Percentiles rank a stretch among this genome's conserved stretches.
These are phyloP conservation scores for Junco hyemalis DNA, from an alignment of 2,113 vertebrate genomes.

Conservation along the genomic window DNA sequence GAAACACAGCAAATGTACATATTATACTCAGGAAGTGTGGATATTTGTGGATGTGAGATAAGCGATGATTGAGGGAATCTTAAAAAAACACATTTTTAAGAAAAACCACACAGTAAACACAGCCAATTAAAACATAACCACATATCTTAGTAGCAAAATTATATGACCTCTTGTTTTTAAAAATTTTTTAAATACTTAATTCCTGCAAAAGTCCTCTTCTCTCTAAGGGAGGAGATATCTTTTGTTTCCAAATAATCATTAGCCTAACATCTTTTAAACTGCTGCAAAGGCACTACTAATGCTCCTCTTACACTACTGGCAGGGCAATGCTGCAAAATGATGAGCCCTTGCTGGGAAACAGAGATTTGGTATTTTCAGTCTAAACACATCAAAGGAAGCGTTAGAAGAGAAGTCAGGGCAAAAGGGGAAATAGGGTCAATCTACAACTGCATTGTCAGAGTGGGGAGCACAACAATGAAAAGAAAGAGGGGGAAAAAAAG, in stretches of 20 bases:
- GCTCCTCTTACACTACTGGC: background rate
- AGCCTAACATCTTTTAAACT: background rate
- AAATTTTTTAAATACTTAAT: background rate
- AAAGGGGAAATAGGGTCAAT: conserved; percentile 10
- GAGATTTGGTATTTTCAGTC: conserved; percentile 5
- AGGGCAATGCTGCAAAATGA: background rate
- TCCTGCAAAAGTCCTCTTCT: background rate
- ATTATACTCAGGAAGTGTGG: conserved; percentile 64
- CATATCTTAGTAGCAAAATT: conserved; percentile 36
- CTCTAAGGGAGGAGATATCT: background rate
- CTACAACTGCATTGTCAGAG: background rate
- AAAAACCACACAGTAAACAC: conserved; percentile 39
- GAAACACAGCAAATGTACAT: conserved; percentile 59
- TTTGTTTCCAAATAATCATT: background rate
- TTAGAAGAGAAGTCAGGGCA: background rate
- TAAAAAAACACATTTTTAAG: conserved; percentile 48
- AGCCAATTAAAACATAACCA: conserved; percentile 59
- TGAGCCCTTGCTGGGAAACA: conserved; percentile 5
- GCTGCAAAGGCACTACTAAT: background rate
- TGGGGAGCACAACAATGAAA: background rate
- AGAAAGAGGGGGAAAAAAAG: background rate
- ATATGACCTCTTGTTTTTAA: background rate
- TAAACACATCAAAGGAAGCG: conserved; percentile 2
- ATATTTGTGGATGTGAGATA: conserved; percentile 69
- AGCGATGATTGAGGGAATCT: conserved; percentile 32